Base-by-base conservation (phyloP, 1,140 invertebrate species). In the Meloidogyne floridensis region DNA sequence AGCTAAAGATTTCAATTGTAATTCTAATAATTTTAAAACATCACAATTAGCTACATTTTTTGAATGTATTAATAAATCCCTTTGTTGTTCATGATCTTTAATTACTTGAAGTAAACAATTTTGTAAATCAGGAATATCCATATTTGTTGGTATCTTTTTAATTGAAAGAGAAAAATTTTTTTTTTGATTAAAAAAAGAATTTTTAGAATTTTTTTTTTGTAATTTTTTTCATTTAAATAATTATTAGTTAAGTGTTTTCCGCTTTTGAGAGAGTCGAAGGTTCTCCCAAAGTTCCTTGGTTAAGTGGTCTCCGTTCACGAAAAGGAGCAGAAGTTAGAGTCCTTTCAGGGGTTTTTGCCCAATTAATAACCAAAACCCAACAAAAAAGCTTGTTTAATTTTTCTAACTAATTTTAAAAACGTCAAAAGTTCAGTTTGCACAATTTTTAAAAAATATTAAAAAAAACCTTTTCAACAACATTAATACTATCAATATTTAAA, bases 71-170 rank as follows among this genome's bases (percentile, higher is more conserved):
- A 85, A 72, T 51, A 87, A 73, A 13, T 81, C 78, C 3, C 94
- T 93, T 92, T 97, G 96, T 56, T 98, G 91, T 90, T 95, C 95
- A 89, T 96, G 98, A 90, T 98, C 96, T 87, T 94, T 94, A 90
- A 99, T 93, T 93, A 99, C 96, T 91, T 97, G 97, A 0, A 96
- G 94, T 4, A 99, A 91, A 4, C 95, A 95, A 87, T 95, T 93
- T 84, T 96, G 94, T 1, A 99, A 91, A 15, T 95, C 94, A 73
- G 94, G 94, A 86, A 98, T 96, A 90, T 94, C 92, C 90, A 95
- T 93, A 2, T 93, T 93, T 3, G 93, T 92, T 85, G 94, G 93
- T 85, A 98, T 98, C 88, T 93, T 32, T 32, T 32, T 32, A 32
- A 32, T 32, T 47, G 7, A 93, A 87, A 94, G 42, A 20, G 10